phyloP scores from a whole-genome alignment of 2,888 invertebrate genomes.

The Xanthorhoe designata region DNA sequence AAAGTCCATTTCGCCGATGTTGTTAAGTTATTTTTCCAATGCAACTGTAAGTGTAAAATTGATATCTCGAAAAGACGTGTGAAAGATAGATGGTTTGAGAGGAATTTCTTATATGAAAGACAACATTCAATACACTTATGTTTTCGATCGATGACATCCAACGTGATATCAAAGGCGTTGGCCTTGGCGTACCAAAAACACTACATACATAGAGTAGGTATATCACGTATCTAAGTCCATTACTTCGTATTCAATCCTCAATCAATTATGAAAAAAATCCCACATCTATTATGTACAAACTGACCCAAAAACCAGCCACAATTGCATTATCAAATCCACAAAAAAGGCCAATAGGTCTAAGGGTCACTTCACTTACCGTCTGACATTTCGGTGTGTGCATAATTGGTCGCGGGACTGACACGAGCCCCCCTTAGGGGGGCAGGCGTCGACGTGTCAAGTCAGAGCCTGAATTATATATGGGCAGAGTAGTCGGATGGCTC shows the following conservation, averaged over 20 bases:
- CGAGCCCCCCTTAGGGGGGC: slow-evolving; percentile 57
- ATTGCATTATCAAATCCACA: slow-evolving; percentile 54
- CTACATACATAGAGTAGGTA: too few species aligned
- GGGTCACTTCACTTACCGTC: slow-evolving; percentile 79
- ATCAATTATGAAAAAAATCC: slow-evolving; percentile 22
- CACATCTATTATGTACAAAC: slow-evolving; percentile 42
- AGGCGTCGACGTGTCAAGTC: slow-evolving; percentile 83
- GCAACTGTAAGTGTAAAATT: background rate
- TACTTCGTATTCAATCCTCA: background rate
- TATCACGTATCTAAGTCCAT: background rate
- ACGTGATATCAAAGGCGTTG: too few species aligned
- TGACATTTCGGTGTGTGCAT: slow-evolving; percentile 81
- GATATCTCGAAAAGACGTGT: too few species aligned
- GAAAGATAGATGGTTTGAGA: background rate
- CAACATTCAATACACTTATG: too few species aligned
- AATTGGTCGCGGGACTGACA: slow-evolving; percentile 81
- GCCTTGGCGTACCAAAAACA: too few species aligned
- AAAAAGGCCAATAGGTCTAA: slow-evolving; percentile 83
- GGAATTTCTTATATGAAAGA: too few species aligned
- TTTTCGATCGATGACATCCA: too few species aligned
- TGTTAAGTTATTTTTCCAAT: slow-evolving; percentile 3
- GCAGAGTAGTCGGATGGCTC: slow-evolving; percentile 76
- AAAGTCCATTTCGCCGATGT: slow-evolving; percentile 29
- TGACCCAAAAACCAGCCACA: slow-evolving; percentile 40
- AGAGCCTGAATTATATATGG: slow-evolving; percentile 79